Conservation (phyloP, 2,888 invertebrate genomes). For the Sisyra terminalis region DNA sequence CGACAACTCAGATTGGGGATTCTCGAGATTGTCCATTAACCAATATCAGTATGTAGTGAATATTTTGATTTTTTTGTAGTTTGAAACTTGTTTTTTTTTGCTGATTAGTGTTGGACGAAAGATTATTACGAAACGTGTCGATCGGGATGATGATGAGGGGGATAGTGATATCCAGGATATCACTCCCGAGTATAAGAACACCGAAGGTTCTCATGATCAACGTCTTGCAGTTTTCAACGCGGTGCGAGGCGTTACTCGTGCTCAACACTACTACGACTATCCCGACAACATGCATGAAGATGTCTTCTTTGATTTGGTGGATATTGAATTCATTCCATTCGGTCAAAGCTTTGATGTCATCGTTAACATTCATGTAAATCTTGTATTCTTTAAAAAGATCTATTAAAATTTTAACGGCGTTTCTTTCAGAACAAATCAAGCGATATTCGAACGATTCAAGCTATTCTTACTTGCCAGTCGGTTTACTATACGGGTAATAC, state of each 20-base stretch:
- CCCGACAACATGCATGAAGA: conserved; percentile 41
- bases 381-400: conserved; percentile 3
- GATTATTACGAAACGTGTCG: conserved; percentile 47
- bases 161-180: conserved; percentile 49
- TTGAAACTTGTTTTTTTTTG: neutral
- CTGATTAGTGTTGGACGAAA: conserved; percentile 43
- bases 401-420: conserved; percentile 6
- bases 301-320: conserved; percentile 45
- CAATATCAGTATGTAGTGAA: conserved; percentile 40
- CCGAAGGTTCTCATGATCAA: conserved; percentile 45
- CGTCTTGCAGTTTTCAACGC: conserved; percentile 49
- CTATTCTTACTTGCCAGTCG: conserved; percentile 43
- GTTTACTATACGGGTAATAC: conserved; percentile 53
- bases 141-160: conserved; percentile 42
- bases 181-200: conserved; percentile 44
- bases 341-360: conserved; percentile 50
- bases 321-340: conserved; percentile 44
- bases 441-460: conserved; percentile 42
- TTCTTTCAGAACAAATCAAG: conserved; percentile 38
- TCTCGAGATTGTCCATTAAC: conserved; percentile 43
- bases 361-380: conserved; percentile 40
- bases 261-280: conserved; percentile 42
- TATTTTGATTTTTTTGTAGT: neutral
- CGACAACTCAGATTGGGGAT: conserved; percentile 48
- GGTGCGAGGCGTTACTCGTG: conserved; percentile 40